These are phyloP conservation scores for Bombyx mandarina DNA, from an alignment of 1,140 invertebrate species.

Conservation along the genomic window DNA sequence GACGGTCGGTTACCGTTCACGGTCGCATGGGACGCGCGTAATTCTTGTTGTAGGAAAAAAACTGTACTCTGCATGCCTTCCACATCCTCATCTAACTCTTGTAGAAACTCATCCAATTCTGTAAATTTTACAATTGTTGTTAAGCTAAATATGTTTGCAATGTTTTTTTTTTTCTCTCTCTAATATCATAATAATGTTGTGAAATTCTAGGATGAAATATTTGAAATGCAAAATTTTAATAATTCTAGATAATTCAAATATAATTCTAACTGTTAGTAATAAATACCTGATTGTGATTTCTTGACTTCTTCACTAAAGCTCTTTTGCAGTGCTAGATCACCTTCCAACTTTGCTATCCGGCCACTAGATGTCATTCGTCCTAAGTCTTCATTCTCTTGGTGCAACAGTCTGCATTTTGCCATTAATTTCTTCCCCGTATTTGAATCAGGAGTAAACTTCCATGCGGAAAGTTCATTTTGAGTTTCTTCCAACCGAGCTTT, in stretches of 20 bases:
- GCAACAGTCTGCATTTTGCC: constrained; percentile 96
- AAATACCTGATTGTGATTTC: constrained; percentile 92
- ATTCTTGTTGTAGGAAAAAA: constrained; percentile 92
- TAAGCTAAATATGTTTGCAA: background rate
- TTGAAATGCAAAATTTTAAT: background rate
- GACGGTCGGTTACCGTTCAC: constrained; percentile 37
- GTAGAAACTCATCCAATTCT: constrained; percentile 96
- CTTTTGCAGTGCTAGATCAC: constrained; percentile 94
- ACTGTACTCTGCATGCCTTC: constrained; percentile 99
- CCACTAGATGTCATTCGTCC: constrained; percentile 96
- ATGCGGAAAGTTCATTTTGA: constrained; percentile 96
- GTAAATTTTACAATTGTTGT: constrained; percentile 24
- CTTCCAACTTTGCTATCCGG: constrained; percentile 94
- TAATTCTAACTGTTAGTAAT: background rate
- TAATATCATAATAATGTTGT: background rate
- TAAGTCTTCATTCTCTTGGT: constrained; percentile 98
- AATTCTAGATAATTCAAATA: background rate
- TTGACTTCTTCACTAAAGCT: constrained; percentile 97
- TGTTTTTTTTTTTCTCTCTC: background rate
- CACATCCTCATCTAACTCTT: constrained; percentile 96
- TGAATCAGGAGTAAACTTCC: constrained; percentile 99
- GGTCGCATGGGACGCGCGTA: constrained; percentile 76
- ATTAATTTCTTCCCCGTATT: constrained; percentile 98
- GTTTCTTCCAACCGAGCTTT: constrained; percentile 96
- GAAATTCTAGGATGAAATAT: too few relatives aligned